phyloP scores from a whole-genome alignment of 2,113 vertebrate genomes.

The Vulpes vulpes region DNA sequence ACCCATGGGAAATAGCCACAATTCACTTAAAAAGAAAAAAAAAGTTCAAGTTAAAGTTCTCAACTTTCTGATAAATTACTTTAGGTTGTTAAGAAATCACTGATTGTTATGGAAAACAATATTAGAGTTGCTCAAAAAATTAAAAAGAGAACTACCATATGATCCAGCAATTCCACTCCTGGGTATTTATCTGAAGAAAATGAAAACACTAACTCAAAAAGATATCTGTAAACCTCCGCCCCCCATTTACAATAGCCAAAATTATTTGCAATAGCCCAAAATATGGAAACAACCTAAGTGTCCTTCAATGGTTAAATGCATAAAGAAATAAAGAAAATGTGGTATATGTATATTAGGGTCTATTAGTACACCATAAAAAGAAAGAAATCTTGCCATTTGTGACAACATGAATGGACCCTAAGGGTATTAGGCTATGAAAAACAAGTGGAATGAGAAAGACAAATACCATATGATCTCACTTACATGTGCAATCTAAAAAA shows the following conservation, averaged over 20 bases:
- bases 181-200: neutral
- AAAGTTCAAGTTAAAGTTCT: neutral
- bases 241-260: neutral
- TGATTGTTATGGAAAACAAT: neutral
- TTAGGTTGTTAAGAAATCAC: neutral
- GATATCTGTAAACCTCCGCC: neutral
- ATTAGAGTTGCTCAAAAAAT: neutral
- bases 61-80: constrained; percentile 34
- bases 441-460: neutral
- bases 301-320: neutral
- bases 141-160: neutral
- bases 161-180: neutral
- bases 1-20: neutral
- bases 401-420: neutral
- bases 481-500: neutral
- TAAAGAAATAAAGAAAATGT: neutral
- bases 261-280: neutral
- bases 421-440: neutral
- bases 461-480: neutral
- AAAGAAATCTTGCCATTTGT: neutral
- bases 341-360: neutral
- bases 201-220: neutral
- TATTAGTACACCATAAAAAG: neutral
- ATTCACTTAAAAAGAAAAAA: neutral
- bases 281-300: neutral